These are phyloP conservation scores for Zosterops japonicus DNA, from an alignment of 2,113 vertebrate species.

Conservation along the genomic window DNA sequence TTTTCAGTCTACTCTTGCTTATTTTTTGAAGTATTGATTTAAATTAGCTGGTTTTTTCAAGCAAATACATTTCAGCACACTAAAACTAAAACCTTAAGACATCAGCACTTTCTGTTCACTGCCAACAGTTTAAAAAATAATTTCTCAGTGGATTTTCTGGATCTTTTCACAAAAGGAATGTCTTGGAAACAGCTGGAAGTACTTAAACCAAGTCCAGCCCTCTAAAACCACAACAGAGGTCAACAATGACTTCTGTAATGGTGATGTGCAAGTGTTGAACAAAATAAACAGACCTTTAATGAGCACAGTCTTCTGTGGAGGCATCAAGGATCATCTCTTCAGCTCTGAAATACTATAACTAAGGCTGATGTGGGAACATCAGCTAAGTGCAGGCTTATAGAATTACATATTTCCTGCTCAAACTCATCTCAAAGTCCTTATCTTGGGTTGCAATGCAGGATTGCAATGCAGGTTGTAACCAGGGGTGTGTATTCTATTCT, in stretches of 20 bases:
- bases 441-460: too few species aligned
- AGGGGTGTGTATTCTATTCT: too few species aligned
- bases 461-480: too few species aligned
- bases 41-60: neutral
- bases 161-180: neutral
- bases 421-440: neutral
- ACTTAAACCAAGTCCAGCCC: neutral
- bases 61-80: neutral
- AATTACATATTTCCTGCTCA: neutral
- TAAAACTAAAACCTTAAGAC: neutral
- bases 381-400: rapidly evolving
- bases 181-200: neutral
- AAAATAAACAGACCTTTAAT: neutral
- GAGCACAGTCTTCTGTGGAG: neutral
- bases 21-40: neutral
- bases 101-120: neutral
- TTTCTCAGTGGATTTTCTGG: neutral
- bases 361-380: neutral
- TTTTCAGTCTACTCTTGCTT: neutral
- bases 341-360: neutral
- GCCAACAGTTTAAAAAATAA: neutral
- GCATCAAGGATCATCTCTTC: neutral
- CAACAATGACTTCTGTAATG: neutral
- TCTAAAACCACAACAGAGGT: neutral
- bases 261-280: neutral